phyloP scores from a whole-genome alignment of 2,113 vertebrate genomes.

The Corynorhinus townsendii region DNA sequence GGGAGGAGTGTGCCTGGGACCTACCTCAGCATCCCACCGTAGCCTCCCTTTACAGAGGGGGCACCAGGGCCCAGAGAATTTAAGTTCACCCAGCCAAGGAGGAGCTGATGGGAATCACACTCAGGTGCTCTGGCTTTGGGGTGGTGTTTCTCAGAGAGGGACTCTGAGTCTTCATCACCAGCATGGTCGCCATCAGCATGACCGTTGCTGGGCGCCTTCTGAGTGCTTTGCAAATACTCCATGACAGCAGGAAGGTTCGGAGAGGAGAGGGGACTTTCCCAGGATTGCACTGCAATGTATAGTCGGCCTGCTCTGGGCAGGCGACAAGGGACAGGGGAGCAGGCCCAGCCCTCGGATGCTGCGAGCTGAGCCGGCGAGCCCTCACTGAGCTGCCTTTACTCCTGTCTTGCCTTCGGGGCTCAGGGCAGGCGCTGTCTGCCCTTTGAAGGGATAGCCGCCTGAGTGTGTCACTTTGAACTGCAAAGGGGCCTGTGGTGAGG shows the following conservation, averaged over 20 bases:
- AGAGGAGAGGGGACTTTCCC: background rate
- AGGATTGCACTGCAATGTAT: background rate
- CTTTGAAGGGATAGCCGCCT: constrained; percentile 81
- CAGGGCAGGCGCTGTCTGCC: constrained; percentile 68
- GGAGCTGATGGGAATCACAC: background rate
- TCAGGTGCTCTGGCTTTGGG: background rate
- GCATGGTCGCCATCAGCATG: background rate
- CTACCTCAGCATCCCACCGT: background rate
- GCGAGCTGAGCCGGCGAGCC: background rate
- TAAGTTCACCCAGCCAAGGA: background rate
- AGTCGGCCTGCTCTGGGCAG: background rate
- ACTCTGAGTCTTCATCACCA: background rate
- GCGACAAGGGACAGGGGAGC: background rate
- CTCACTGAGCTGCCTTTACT: background rate
- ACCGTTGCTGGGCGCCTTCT: background rate
- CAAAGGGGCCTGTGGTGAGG: constrained; percentile 79
- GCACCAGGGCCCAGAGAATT: background rate
- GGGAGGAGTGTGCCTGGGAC: background rate
- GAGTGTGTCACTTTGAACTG: constrained; percentile 85
- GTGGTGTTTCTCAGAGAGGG: background rate
- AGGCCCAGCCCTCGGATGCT: background rate
- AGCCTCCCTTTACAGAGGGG: background rate
- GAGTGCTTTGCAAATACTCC: background rate
- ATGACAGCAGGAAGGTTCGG: background rate
- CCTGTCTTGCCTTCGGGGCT: constrained; percentile 26